phyloP scores from a whole-genome alignment of 2,113 vertebrate genomes.

The Vidua macroura region DNA sequence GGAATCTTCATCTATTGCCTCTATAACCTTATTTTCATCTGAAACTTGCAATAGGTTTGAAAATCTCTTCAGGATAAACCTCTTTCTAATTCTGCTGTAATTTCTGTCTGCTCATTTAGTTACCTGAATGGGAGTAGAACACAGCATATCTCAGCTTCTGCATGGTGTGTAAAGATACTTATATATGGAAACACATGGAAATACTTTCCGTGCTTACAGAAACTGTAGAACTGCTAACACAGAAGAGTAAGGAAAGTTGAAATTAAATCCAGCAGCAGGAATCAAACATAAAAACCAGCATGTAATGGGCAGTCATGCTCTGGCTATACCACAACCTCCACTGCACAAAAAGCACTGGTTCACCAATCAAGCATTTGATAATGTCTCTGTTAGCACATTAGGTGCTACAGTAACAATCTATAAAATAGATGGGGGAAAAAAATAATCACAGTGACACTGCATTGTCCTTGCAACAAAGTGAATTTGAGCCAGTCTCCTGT shows the following conservation, averaged over 20 bases:
- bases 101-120: background rate
- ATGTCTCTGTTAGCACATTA: background rate
- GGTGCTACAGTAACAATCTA: background rate
- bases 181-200: background rate
- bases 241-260: background rate
- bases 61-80: background rate
- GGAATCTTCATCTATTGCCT: background rate
- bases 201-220: background rate
- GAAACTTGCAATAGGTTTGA: background rate
- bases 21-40: background rate
- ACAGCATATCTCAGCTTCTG: background rate
- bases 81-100: background rate
- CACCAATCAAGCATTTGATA: background rate
- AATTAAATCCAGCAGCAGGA: background rate
- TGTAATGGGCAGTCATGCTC: rapidly evolving
- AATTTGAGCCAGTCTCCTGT: background rate
- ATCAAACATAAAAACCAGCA: background rate
- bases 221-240: background rate
- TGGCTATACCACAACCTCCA: background rate
- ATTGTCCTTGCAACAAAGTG: slow-evolving; percentile 36
- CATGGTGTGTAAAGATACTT: background rate
- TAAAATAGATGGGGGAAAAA: rapidly evolving
- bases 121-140: background rate
- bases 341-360: background rate
- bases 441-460: background rate